Conservation (phyloP, 2,888 invertebrate genomes). For the Erpobdella octoculata region DNA sequence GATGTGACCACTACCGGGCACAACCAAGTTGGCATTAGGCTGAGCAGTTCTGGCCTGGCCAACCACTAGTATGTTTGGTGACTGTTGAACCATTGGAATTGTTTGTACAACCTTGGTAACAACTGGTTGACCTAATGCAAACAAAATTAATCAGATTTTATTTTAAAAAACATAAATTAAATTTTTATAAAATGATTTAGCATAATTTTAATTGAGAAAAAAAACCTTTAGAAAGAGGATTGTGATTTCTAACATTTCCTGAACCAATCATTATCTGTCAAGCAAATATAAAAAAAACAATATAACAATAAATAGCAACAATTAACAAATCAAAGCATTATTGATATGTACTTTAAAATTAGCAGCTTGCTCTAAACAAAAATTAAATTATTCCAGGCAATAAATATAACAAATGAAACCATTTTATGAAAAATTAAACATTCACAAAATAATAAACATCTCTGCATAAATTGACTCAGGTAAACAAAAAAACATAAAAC, state of each 20-base stretch:
- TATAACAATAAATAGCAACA: neutral
- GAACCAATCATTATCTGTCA: conserved; percentile 7
- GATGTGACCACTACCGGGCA: neutral
- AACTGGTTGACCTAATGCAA: neutral
- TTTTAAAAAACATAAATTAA: neutral
- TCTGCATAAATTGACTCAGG: too few species aligned
- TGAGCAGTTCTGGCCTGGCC: neutral
- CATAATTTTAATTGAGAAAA: neutral
- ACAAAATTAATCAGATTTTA: neutral
- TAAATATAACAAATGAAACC: too few species aligned
- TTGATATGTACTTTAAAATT: too few species aligned
- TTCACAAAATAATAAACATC: too few species aligned
- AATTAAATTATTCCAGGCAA: too few species aligned
- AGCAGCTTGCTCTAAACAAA: too few species aligned
- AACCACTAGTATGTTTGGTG: neutral
- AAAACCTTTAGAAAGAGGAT: conserved; percentile 1
- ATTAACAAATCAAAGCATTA: too few species aligned
- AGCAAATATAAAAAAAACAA: neutral
- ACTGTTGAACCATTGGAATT: neutral
- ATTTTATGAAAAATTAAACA: too few species aligned
- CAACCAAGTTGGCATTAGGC: neutral
- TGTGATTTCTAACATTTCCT: neutral
- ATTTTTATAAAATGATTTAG: neutral
- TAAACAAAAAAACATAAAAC: too few species aligned
- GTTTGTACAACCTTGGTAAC: conserved; percentile 16